These are phyloP conservation scores for Patiria pectinifera DNA, from an alignment of 53 echinoderm and acorn worm species.

Conservation along the genomic window DNA sequence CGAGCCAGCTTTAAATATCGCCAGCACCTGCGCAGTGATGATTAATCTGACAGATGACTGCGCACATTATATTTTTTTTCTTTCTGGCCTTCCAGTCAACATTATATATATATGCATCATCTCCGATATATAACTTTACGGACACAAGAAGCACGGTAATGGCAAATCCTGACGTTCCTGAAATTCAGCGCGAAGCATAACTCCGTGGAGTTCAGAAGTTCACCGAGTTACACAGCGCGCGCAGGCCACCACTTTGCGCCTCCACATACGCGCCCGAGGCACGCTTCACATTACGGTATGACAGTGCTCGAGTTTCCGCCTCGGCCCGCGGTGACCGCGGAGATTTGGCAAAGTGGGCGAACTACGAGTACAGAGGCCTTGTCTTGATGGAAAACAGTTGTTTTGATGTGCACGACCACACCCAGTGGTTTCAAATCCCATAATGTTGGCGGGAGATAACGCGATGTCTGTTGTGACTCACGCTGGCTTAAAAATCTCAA, in stretches of 20 bases:
- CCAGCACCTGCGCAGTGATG: slow-evolving; percentile 49
- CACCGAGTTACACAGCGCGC: not conserved
- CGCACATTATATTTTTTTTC: slow-evolving; percentile 13
- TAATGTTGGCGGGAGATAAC: not conserved
- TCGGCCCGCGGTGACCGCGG: not conserved
- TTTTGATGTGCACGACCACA: slow-evolving; percentile 24
- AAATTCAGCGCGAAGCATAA: not conserved
- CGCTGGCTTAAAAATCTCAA: not conserved
- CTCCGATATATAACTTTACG: slow-evolving; percentile 20
- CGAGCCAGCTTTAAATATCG: not conserved
- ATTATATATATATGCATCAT: slow-evolving; percentile 2
- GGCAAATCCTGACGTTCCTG: slow-evolving; percentile 14
- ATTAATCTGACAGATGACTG: slow-evolving; percentile 33
- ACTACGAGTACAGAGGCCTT: not conserved
- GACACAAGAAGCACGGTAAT: not conserved
- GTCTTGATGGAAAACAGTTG: slow-evolving; percentile 7
- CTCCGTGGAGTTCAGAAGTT: slow-evolving; percentile 51
- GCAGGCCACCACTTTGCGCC: slow-evolving; percentile 13
- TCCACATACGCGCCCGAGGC: slow-evolving; percentile 15
- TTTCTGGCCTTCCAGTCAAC: too few species aligned
- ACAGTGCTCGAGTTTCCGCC: not conserved
- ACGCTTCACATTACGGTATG: slow-evolving; percentile 31
- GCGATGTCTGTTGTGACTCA: not conserved
- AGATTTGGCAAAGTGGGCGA: not conserved
- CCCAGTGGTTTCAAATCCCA: not conserved